phyloP scores from a whole-genome alignment of 2,113 vertebrate genomes.

The Bambusicola thoracicus region DNA sequence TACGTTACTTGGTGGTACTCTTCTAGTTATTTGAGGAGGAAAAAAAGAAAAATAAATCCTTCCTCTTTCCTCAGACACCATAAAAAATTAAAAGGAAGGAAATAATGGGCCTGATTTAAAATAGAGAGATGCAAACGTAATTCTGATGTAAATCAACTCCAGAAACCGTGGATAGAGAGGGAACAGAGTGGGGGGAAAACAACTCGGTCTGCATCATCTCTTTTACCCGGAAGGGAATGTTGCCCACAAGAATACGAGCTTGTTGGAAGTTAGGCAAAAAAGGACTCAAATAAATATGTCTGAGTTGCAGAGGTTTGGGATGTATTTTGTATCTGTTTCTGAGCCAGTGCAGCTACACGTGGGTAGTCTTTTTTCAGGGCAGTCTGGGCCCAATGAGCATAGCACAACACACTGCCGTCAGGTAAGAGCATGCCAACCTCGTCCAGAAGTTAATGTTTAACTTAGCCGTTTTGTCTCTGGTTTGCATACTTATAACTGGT shows the following conservation, averaged over 20 bases:
- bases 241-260: neutral
- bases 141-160: conserved; percentile 12
- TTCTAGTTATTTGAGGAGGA: neutral
- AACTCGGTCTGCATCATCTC: neutral
- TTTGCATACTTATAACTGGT: neutral
- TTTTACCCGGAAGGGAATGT: neutral
- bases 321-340: neutral
- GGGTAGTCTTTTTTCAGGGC: neutral
- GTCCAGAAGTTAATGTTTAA: conserved; percentile 4
- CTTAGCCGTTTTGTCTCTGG: neutral
- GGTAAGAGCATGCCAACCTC: neutral
- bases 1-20: neutral
- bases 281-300: neutral
- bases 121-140: neutral
- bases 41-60: neutral
- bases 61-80: neutral
- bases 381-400: neutral
- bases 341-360: neutral
- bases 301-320: neutral
- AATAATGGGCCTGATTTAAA: neutral
- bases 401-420: neutral
- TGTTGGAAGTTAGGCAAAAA: conserved; percentile 14
- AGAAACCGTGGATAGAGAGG: conserved; percentile 11
- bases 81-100: neutral
- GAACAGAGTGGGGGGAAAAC: neutral